A percentile compares a stretch with the other conserved stretches of the same genome.
Evolutionary conservation across 2,888 invertebrate species (phyloP).

Genomic region (Exephanes ischioxanthus): DNA sequence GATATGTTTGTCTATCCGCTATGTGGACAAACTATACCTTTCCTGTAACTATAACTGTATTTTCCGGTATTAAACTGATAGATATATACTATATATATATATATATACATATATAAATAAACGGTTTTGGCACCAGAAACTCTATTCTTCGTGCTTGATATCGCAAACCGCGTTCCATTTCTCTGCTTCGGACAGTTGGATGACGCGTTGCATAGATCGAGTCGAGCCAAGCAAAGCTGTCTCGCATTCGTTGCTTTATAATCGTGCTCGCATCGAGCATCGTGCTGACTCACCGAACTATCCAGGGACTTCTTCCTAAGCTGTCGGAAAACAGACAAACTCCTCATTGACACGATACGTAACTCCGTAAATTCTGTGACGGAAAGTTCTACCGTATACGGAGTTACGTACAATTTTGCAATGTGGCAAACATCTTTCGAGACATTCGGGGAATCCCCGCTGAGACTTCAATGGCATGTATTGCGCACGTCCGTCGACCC

Average conservation of each 20-base stretch:
- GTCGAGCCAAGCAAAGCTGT: conserved; percentile 30
- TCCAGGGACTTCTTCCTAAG: background rate
- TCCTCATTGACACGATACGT: conserved; percentile 21
- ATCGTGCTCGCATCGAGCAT: conserved; percentile 37
- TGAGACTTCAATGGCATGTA: conserved; percentile 22
- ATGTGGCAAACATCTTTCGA: conserved; percentile 7
- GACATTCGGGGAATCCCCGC: background rate
- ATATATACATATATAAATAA: conserved; percentile 4
- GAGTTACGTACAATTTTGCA: background rate
- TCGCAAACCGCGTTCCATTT: conserved; percentile 62
- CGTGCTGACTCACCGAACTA: conserved; percentile 16
- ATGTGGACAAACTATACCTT: conserved; percentile 43
- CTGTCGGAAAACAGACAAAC: conserved; percentile 1
- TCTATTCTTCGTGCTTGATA: conserved; percentile 63
- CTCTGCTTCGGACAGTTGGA: conserved; percentile 62
- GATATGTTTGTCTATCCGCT: conserved; percentile 50
- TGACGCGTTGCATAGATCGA: conserved; percentile 47
- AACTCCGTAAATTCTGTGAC: background rate
- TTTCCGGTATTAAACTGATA: conserved; percentile 33
- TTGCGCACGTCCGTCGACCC: conserved; percentile 19
- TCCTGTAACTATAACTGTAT: conserved; percentile 31
- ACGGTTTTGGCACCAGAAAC: conserved; percentile 52
- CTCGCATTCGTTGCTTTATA: conserved; percentile 50
- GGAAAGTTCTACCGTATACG: background rate
- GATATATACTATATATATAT: background rate